Percentiles rank a stretch among this genome's conserved stretches.
phyloP scores from a whole-genome alignment of 2,797 vertebrate species.

The Pelodytes ibericus region DNA sequence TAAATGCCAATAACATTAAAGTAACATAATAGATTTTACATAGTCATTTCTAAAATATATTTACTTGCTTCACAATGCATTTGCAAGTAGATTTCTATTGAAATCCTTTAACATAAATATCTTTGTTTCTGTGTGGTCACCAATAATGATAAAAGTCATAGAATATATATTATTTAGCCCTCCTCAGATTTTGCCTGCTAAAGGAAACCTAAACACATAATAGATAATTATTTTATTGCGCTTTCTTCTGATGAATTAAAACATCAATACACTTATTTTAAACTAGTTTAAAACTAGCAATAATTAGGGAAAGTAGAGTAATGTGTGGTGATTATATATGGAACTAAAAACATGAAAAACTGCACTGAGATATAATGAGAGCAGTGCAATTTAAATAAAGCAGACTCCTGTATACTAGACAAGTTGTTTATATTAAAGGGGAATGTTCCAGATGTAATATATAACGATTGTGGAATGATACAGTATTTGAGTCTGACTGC shows the following conservation, averaged over 20 bases:
- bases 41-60: not conserved
- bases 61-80: not conserved
- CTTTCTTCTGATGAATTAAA: not conserved
- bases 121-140: slow-evolving; percentile 6
- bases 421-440: slow-evolving; percentile 8
- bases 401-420: not conserved
- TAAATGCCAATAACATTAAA: slow-evolving; percentile 4
- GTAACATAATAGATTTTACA: slow-evolving; percentile 9
- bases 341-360: slow-evolving; percentile 2
- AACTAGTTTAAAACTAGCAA: not conserved
- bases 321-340: not conserved
- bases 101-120: slow-evolving; percentile 15
- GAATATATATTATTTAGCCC: not conserved
- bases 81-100: slow-evolving; percentile 4
- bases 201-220: slow-evolving; percentile 2
- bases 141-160: slow-evolving; percentile 18
- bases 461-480: not conserved
- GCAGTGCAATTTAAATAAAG: slow-evolving; percentile 10
- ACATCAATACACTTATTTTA: slow-evolving; percentile 4
- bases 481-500: not conserved
- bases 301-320: not conserved
- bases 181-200: not conserved
- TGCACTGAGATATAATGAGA: slow-evolving; percentile 3
- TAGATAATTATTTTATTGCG: not conserved
- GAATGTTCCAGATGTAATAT: not conserved